phyloP scores from a whole-genome alignment of 2,113 vertebrate species.

The Clupea harengus region DNA sequence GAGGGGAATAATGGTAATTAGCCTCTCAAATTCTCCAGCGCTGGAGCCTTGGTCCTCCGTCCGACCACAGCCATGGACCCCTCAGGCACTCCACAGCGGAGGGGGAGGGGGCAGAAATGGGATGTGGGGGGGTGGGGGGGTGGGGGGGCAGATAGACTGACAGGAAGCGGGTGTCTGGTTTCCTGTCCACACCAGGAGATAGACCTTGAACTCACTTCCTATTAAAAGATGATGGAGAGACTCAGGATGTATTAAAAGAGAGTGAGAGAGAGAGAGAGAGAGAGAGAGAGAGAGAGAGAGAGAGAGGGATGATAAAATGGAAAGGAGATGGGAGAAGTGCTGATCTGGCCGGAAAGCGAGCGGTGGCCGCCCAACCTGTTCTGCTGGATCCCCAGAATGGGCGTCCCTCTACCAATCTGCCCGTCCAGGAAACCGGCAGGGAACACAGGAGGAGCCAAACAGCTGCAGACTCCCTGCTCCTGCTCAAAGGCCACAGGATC shows the following conservation, averaged over 20 bases:
- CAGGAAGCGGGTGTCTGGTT: not conserved
- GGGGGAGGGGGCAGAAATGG: no score
- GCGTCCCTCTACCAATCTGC: not conserved
- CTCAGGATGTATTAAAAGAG: not conserved
- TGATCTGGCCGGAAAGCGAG: not conserved
- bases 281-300: not conserved
- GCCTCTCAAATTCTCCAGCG: not conserved
- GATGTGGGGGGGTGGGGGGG: not conserved
- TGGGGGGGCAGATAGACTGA: not conserved
- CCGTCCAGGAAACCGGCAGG: not conserved
- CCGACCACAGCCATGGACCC: not conserved
- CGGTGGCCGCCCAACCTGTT: not conserved
- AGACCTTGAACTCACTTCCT: not conserved
- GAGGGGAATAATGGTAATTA: not conserved
- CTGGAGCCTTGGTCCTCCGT: not conserved
- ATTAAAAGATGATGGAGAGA: not conserved
- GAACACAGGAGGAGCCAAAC: not conserved
- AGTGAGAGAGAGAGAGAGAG: not conserved
- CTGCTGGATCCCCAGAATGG: not conserved
- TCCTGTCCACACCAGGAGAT: constrained; percentile 8
- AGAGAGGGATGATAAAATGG: not conserved
- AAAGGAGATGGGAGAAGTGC: not conserved
- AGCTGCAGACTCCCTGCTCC: not conserved
- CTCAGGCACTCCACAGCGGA: not conserved
- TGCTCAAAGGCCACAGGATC: not conserved